These are phyloP conservation scores for Noctua janthina DNA, from an alignment of 2,888 invertebrate genomes.

Conservation along the genomic window DNA sequence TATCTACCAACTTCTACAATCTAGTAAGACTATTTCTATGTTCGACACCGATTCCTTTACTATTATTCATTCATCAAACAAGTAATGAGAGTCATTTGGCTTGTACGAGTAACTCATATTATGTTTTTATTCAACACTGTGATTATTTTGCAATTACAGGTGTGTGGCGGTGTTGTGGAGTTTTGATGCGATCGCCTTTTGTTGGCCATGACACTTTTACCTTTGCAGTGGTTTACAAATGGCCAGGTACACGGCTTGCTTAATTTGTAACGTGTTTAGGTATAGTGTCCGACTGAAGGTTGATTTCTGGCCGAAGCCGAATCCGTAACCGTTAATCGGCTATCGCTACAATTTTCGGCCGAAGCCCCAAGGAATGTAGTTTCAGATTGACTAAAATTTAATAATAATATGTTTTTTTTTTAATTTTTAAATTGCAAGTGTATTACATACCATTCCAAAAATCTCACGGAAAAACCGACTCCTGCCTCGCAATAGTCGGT, in stretches of 20 bases:
- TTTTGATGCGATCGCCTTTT: conserved; percentile 5
- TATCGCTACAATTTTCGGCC: no score
- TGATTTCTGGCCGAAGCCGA: neutral
- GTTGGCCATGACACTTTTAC: conserved; percentile 9
- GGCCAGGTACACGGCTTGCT: neutral
- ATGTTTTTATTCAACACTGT: conserved; percentile 22
- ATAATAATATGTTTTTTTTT: no score
- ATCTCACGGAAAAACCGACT: no score
- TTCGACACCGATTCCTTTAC: conserved; percentile 21
- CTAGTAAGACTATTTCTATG: conserved; percentile 36
- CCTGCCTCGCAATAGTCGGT: no score
- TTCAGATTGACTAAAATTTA: no score
- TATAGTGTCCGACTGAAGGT: no score
- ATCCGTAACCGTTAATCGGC: no score
- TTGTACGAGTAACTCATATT: conserved; percentile 9
- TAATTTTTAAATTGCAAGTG: no score
- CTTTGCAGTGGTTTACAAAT: conserved; percentile 8
- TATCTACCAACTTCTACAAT: neutral
- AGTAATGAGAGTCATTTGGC: conserved; percentile 32
- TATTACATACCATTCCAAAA: no score
- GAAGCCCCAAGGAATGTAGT: no score
- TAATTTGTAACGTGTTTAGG: neutral
- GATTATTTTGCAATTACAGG: conserved; percentile 55
- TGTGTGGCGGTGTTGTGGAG: conserved; percentile 9
- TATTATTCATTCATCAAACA: conserved; percentile 48